phyloP scores from a whole-genome alignment of 2,888 invertebrate species.

The Pyrgus malvae region DNA sequence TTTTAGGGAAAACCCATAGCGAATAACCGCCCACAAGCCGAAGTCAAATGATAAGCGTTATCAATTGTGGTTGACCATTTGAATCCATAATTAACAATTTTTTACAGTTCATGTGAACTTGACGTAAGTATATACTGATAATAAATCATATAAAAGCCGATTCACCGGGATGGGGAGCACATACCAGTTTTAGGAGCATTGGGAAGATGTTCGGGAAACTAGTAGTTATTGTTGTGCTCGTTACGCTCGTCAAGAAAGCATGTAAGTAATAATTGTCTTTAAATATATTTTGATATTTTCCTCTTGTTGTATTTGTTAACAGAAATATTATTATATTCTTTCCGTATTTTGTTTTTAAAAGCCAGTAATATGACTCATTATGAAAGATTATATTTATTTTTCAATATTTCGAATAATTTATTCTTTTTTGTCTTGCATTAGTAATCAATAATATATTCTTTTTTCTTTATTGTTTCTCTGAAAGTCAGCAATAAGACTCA shows the following conservation, averaged over 20 bases:
- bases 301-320: not conserved
- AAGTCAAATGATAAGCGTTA: not conserved
- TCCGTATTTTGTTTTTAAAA: conserved; percentile 7
- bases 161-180: too few species aligned
- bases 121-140: too few species aligned
- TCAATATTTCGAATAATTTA: conserved; percentile 8
- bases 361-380: conserved; percentile 6
- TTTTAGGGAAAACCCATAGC: not conserved
- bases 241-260: conserved; percentile 8
- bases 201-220: conserved; percentile 8
- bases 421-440: conserved; percentile 12
- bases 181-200: too few species aligned
- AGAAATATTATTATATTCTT: conserved; percentile 1
- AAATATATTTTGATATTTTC: conserved; percentile 1
- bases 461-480: conserved; percentile 14
- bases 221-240: conserved; percentile 7
- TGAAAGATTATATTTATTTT: conserved; percentile 13
- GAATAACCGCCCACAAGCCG: too few species aligned
- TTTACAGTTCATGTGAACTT: too few species aligned
- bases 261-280: conserved; percentile 15
- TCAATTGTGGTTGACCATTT: too few species aligned
- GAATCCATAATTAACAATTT: too few species aligned
- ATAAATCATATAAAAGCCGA: too few species aligned
- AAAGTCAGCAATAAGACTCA: conserved; percentile 5
- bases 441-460: conserved; percentile 10